Conservation (phyloP, 2,888 invertebrate genomes). For the Chaetoderma sp. region DNA sequence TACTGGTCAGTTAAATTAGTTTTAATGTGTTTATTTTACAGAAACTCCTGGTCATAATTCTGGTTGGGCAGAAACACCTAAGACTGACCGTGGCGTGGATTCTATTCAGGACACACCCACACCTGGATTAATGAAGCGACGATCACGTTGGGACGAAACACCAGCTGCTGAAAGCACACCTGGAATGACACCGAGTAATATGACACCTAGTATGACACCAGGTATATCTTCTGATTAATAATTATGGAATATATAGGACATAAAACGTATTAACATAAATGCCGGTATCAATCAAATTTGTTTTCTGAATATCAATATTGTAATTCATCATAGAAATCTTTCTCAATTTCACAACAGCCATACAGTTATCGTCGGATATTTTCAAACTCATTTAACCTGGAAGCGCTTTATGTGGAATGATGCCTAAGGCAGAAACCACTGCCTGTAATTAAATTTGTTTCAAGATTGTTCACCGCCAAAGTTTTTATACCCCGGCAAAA, state of each 20-base stretch:
- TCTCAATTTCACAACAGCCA: no score
- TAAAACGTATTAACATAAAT: slow-evolving; percentile 78
- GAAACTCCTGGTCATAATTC: slow-evolving; percentile 96
- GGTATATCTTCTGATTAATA: slow-evolving; percentile 59
- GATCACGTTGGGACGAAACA: slow-evolving; percentile 99
- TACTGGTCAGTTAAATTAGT: no score
- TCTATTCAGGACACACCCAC: slow-evolving; percentile 90
- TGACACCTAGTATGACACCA: slow-evolving; percentile 69
- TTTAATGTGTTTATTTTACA: slow-evolving; percentile 51
- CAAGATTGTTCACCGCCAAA: no score
- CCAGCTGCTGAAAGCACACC: slow-evolving; percentile 76
- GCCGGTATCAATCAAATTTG: no score
- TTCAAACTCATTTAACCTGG: no score
- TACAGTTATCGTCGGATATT: no score
- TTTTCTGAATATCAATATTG: no score
- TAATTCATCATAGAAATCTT: no score
- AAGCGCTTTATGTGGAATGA: no score
- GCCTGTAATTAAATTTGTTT: no score
- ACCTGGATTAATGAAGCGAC: slow-evolving; percentile 92
- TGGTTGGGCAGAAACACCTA: slow-evolving; percentile 99
- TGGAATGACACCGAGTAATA: slow-evolving; percentile 67
- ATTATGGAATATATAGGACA: slow-evolving; percentile 70
- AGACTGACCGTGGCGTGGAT: slow-evolving; percentile 83
- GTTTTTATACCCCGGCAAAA: no score
- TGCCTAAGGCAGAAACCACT: no score